These are phyloP conservation scores for Hemaris fuciformis DNA, from an alignment of 2,888 invertebrate species.

Conservation along the genomic window DNA sequence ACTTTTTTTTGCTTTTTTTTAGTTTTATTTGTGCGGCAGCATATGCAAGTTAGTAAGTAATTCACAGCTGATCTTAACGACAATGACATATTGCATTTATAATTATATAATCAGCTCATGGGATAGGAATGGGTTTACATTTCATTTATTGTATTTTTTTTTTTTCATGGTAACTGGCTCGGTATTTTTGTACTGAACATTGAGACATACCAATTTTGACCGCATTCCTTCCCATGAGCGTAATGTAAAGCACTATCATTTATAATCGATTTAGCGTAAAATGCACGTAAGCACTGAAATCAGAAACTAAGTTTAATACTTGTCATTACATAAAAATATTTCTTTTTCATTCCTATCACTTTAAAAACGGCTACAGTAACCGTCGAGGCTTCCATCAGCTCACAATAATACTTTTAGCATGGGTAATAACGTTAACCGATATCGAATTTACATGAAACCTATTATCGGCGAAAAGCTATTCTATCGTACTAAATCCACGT, in stretches of 20 bases:
- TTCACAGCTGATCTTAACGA: constrained; percentile 71
- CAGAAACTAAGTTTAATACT: constrained; percentile 73
- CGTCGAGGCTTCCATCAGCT: constrained; percentile 52
- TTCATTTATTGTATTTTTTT: constrained; percentile 30
- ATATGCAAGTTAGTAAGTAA: constrained; percentile 73
- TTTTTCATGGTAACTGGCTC: constrained; percentile 72
- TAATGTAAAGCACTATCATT: constrained; percentile 43
- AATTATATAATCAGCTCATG: constrained; percentile 44
- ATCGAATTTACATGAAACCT: constrained; percentile 63
- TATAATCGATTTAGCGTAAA: constrained; percentile 57
- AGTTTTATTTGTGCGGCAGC: constrained; percentile 77
- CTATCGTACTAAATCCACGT: constrained; percentile 70
- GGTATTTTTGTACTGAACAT: constrained; percentile 70
- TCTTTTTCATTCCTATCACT: constrained; percentile 59
- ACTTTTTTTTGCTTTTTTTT: constrained; percentile 50
- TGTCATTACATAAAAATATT: constrained; percentile 76
- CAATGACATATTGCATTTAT: constrained; percentile 66
- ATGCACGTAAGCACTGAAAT: constrained; percentile 50
- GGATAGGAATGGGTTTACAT: constrained; percentile 53
- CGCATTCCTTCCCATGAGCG: constrained; percentile 59
- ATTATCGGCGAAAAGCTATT: constrained; percentile 69
- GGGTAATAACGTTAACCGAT: constrained; percentile 55
- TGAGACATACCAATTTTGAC: constrained; percentile 40
- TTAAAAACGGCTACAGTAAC: constrained; percentile 60
- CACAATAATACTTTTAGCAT: constrained; percentile 67